These are phyloP conservation scores for Synergus umbraculus DNA, from an alignment of 2,888 invertebrate genomes.

Conservation along the genomic window DNA sequence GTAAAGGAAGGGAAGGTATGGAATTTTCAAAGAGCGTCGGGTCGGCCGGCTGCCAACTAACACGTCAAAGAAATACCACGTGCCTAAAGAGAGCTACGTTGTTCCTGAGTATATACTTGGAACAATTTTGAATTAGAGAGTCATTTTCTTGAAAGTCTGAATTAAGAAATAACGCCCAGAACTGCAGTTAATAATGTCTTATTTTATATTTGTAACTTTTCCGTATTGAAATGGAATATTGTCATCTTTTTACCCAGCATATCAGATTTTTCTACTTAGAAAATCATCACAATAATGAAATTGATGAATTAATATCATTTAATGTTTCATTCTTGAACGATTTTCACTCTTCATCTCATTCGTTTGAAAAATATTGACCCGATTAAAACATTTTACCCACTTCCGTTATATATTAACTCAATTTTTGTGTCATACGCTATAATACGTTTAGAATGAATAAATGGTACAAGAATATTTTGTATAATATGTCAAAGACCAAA, in stretches of 20 bases:
- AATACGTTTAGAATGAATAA: neutral
- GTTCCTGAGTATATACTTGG: conserved; percentile 28
- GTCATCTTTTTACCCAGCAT: too few relatives aligned
- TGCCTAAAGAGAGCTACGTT: conserved; percentile 27
- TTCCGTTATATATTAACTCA: too few relatives aligned
- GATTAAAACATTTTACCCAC: too few relatives aligned
- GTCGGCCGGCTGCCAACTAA: conserved; percentile 51
- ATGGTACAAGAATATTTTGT: neutral
- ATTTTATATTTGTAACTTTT: too few relatives aligned
- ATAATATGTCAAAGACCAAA: neutral
- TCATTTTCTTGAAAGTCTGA: neutral
- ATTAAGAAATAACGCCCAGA: neutral
- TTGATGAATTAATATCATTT: too few relatives aligned
- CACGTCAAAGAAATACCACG: conserved; percentile 48
- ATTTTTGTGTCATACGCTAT: neutral
- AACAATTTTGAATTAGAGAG: conserved; percentile 33
- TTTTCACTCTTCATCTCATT: too few relatives aligned
- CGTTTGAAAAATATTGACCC: too few relatives aligned
- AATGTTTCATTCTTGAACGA: too few relatives aligned
- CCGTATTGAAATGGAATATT: too few relatives aligned
- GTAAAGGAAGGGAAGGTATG: conserved; percentile 40
- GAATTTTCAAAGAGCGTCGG: conserved; percentile 47
- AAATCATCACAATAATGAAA: too few relatives aligned
- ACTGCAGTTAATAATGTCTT: neutral
- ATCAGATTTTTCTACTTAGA: too few relatives aligned